Conservation (phyloP, 92 coral and sea anemone genomes). For the Plumapathes pennacea region DNA sequence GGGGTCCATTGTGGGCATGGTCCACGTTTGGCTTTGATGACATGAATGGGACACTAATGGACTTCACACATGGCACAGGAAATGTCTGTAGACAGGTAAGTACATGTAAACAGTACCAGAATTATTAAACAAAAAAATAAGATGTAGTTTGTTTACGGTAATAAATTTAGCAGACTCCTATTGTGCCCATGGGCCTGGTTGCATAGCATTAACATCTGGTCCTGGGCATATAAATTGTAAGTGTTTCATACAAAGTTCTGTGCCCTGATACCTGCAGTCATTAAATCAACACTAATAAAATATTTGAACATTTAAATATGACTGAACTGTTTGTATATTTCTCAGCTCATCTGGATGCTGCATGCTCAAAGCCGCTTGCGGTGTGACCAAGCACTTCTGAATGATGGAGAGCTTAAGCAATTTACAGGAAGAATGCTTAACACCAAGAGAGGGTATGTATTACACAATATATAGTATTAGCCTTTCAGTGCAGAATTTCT, state of each 20-base stretch:
- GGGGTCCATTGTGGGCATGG: conserved; percentile 75
- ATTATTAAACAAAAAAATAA: neutral
- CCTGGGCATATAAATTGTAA: neutral
- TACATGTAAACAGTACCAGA: neutral
- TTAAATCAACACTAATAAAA: too few relatives aligned
- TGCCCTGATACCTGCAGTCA: too few relatives aligned
- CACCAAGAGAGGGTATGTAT: conserved; percentile 40
- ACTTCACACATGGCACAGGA: conserved; percentile 58
- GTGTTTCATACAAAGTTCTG: too few relatives aligned
- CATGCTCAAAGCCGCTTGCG: conserved; percentile 50
- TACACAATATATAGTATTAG: too few relatives aligned
- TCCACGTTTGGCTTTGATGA: conserved; percentile 61
- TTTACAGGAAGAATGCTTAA: conserved; percentile 42
- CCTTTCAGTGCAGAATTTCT: too few relatives aligned
- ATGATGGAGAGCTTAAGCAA: conserved; percentile 1
- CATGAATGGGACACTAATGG: conserved; percentile 46
- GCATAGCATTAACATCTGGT: neutral
- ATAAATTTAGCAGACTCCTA: too few relatives aligned
- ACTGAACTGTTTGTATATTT: neutral
- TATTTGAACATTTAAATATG: neutral
- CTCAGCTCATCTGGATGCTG: conserved; percentile 45
- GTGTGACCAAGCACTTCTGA: conserved; percentile 19
- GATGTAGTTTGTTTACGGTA: neutral
- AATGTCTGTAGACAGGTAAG: conserved; percentile 52
- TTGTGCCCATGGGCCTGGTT: too few relatives aligned